Base-by-base conservation (phyloP, 2,888 invertebrate species). In the Hylaea fasciaria region DNA sequence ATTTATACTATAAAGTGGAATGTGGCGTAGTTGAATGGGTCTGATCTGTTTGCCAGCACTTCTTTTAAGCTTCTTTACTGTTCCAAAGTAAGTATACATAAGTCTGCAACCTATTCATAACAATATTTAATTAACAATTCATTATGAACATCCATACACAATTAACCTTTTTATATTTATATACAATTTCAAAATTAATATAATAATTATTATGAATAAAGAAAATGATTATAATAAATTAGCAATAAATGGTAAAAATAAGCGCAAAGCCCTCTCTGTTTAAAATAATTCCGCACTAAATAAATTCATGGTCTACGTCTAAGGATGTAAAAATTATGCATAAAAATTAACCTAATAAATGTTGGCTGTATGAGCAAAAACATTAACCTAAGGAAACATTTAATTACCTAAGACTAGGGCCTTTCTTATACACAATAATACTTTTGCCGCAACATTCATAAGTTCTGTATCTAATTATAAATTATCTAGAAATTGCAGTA, bases 381-480 rank as follows among this genome's bases (percentile, higher is more conserved):
- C 69, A 74, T 81, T 81, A 77, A 75, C 74, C 86, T 72, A 78
- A 76, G 46, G 80, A 82, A 85, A 82, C 78, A 80, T 82, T n/a
- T n/a, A n/a, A n/a, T n/a, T 86, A 86, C 74, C 87, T 89, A 88
- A 82, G 88, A 89, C 89, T 89, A 89, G 89, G 86, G 85, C 75
- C 83, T 80, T 78, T 77, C 75, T 81, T 83, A 85, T 73, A 77
- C 76, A 79, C 77, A 78, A 81, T 83, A 87, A 86, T 87, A 88
- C 85, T 83, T 71, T 73, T 71, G 72, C 44, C 71, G 72, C 67
- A 68, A 78, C 71, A 69, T 73, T 72, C 70, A 64, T 59, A 35
- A 32, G 17, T 46, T 55, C 22, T 39, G 37, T 72, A 73, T 75
- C 76, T 73, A n/a, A n/a, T 70, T 77, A 83, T 85, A 85, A 85